phyloP scores from a whole-genome alignment of 1,140 invertebrate species.

The Melanaphis sacchari region DNA sequence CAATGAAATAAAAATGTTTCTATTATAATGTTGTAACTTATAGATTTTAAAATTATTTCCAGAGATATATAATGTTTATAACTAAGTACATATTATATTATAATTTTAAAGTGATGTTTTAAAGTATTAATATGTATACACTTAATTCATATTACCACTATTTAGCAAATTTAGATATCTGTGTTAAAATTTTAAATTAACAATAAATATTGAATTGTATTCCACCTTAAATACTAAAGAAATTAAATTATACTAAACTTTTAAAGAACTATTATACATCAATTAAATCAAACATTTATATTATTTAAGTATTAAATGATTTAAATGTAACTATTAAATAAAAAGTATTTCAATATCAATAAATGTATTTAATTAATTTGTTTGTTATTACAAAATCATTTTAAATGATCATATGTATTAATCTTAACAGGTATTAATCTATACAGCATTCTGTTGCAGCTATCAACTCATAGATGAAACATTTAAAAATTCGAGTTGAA shows the following conservation, averaged over 20 bases:
- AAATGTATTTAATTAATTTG: neutral
- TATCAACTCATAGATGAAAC: neutral
- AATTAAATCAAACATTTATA: neutral
- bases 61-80: neutral
- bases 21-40: neutral
- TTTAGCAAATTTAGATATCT: neutral
- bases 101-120: neutral
- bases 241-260: neutral
- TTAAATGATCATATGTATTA: neutral
- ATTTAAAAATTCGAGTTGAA: neutral
- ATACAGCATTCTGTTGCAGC: too few relatives aligned
- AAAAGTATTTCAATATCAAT: neutral
- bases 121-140: neutral
- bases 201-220: neutral
- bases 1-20: neutral
- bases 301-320: neutral
- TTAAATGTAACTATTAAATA: neutral
- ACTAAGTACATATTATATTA: neutral
- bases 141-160: neutral
- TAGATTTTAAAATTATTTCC: neutral
- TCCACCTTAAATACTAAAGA: neutral
- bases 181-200: neutral
- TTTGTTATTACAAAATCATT: too few relatives aligned
- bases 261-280: too few relatives aligned
- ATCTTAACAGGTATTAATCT: neutral